Evolutionary conservation across 23 tunicate genomes (phyloP).

Genomic region (Phallusia fumigata): DNA sequence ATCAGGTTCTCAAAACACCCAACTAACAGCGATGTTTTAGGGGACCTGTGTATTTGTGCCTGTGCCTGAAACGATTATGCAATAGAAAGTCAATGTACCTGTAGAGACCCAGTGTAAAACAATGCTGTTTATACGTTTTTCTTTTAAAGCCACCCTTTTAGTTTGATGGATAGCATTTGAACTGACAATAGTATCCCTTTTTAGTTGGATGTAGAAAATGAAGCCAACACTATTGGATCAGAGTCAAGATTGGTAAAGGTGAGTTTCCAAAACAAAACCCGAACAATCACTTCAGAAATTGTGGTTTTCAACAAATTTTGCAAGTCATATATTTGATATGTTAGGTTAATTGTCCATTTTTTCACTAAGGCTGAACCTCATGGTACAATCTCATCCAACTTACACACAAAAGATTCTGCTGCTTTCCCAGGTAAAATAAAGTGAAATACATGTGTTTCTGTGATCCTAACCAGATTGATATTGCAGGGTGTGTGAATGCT

Average conservation of each 20-base stretch:
- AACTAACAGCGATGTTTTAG: no score
- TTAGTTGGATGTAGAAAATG: background rate
- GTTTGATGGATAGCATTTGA: no score
- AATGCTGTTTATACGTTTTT: no score
- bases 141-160: no score
- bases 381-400: background rate
- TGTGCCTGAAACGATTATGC: no score
- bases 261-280: no score
- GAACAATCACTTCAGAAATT: background rate
- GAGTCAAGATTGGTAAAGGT: background rate
- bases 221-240: background rate
- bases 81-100: no score
- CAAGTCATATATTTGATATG: background rate
- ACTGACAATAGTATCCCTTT: background rate
- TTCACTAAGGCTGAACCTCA: background rate
- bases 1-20: no score
- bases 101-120: no score
- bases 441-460: background rate
- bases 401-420: background rate
- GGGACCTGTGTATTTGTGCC: no score
- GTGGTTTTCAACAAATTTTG: background rate
- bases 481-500: no score
- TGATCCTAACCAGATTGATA: background rate
- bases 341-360: no score
- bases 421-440: background rate